These are phyloP conservation scores for Pedetes capensis DNA, from an alignment of 2,113 vertebrate genomes.

Conservation along the genomic window DNA sequence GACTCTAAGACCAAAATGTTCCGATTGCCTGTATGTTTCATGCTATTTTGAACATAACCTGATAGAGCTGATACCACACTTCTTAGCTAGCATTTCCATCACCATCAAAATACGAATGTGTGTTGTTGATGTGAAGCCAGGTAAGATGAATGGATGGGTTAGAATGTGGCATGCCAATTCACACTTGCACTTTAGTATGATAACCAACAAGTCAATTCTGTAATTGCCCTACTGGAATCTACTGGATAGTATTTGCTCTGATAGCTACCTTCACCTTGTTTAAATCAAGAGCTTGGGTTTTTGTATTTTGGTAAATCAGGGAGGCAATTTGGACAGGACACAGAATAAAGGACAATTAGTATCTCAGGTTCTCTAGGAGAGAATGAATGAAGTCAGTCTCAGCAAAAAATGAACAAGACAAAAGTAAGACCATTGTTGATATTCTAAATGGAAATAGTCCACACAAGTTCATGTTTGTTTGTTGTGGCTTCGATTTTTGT, in stretches of 20 bases:
- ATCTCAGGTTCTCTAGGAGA: background rate
- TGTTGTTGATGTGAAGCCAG: background rate
- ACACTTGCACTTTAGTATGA: background rate
- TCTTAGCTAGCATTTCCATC: background rate
- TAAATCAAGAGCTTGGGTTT: background rate
- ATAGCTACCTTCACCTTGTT: background rate
- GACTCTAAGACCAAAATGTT: background rate
- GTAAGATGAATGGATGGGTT: background rate
- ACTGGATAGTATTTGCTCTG: background rate
- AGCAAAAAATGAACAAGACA: slow-evolving; percentile 31
- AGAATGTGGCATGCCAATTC: background rate
- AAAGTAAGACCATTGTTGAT: background rate
- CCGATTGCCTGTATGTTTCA: background rate
- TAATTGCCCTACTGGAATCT: background rate
- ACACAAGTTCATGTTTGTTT: background rate
- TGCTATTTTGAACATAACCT: background rate
- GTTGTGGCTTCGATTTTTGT: background rate
- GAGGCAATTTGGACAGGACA: background rate
- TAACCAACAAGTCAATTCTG: background rate
- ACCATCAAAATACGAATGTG: background rate
- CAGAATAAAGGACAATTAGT: background rate
- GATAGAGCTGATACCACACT: background rate
- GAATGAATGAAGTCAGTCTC: background rate
- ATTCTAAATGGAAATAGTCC: background rate
- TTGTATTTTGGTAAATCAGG: background rate